Evolutionary conservation across 2,797 vertebrate species (phyloP), one percentile per base, ranked within the genome.

Genomic region (Darevskia mixta): DNA sequence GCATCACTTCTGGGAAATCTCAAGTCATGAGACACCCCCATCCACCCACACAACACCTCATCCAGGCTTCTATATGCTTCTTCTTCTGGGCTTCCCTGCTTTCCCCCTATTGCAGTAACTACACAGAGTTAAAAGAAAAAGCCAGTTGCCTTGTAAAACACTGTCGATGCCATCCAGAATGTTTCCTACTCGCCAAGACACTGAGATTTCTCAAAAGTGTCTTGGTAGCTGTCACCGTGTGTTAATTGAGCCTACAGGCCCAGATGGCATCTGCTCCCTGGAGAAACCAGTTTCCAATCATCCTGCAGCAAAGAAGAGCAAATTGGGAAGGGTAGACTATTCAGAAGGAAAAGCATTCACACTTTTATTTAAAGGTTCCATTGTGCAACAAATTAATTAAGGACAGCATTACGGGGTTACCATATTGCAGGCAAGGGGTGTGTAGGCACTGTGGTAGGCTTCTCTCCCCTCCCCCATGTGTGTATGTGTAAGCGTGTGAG

Each of bases 201-300:
- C 88, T 61, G 90, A 86, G 87, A 88, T 88, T 84, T 93, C 94
- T 93, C 90, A 90, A 76, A 94, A 95, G 94, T 89, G 95, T 95
- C 95, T 96, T 95, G 95, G 91, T 96, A 94, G 95, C 92, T 96
- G 96, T 96, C 95, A 96, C 89, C 90, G 92, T 95, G 95, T 96
- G 95, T 94, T 96, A 96, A 96, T 95, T 95, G 95, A 96, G 93
- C 96, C 95, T 96, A 94, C 93, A 69, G 91, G 55, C 87, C 92
- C 96, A 97, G 94, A 96, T 96, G 96, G 95, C 93, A 94, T 66
- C 87, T 82, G 87, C 95, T 89, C 88, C 80, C 82, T 5, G 77
- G 35, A 73, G 86, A 35, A 23, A 73, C 90, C 75, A 71, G 27
- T 25, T 94, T 92, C 88, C 90, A 83, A 25, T 17, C 82, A 81